These are phyloP conservation scores for Galerucella pusilla DNA, from an alignment of 2,888 invertebrate species.

Conservation along the genomic window DNA sequence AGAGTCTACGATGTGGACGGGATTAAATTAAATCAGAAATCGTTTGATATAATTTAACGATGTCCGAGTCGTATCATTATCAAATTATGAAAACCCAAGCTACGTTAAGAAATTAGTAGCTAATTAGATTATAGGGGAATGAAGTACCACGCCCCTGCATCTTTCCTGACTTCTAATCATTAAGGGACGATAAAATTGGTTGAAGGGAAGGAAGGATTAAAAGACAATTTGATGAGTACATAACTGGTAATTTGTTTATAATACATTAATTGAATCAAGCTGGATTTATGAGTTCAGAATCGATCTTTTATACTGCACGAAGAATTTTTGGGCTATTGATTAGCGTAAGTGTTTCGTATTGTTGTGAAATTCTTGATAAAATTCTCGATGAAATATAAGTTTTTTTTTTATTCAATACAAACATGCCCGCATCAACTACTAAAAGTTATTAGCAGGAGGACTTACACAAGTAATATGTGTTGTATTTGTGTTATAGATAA, in stretches of 20 bases:
- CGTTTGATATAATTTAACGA: constrained; percentile 35
- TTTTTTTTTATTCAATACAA: no score
- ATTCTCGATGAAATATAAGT: no score
- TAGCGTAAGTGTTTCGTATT: no score
- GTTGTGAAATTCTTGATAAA: no score
- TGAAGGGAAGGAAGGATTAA: background rate
- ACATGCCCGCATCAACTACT: no score
- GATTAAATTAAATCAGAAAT: constrained; percentile 24
- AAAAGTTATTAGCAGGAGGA: no score
- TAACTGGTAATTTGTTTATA: constrained; percentile 4
- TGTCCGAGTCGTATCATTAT: constrained; percentile 33
- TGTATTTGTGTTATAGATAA: no score
- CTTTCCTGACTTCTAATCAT: constrained; percentile 18
- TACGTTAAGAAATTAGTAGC: constrained; percentile 31
- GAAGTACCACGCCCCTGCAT: constrained; percentile 20
- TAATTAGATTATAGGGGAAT: constrained; percentile 27
- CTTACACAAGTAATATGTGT: no score
- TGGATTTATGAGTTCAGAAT: no score
- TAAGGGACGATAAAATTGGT: background rate
- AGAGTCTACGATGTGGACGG: constrained; percentile 3
- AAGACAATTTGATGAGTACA: constrained; percentile 4
- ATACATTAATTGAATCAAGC: background rate
- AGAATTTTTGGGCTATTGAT: no score
- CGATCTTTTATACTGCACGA: no score
- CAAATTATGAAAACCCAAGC: constrained; percentile 35